These are phyloP conservation scores for Zapus hudsonius DNA, from an alignment of 2,113 vertebrate species.

Conservation along the genomic window DNA sequence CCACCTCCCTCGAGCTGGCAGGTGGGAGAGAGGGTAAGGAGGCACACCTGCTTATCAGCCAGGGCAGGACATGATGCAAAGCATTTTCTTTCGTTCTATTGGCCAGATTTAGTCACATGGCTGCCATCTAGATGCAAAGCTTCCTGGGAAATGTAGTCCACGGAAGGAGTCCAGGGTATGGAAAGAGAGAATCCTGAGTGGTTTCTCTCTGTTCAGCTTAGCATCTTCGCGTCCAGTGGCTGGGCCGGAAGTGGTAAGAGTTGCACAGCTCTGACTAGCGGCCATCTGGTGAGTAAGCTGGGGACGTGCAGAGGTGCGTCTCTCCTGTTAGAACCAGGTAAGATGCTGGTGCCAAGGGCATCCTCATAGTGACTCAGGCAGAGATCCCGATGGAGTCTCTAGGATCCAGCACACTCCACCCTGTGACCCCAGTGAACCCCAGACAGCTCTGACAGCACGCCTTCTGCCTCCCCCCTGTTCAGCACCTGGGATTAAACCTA, in stretches of 20 bases:
- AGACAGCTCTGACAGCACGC: too few species aligned
- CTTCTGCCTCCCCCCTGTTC: neutral
- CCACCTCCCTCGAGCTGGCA: neutral
- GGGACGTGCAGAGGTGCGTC: neutral
- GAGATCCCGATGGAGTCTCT: neutral
- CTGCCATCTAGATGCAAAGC: neutral
- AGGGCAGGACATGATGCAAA: neutral
- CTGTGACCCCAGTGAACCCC: neutral
- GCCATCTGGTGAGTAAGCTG: neutral
- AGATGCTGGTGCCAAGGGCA: neutral
- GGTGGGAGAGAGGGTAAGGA: neutral
- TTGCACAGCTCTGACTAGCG: neutral
- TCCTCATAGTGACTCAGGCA: neutral
- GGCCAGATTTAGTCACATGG: constrained; percentile 39
- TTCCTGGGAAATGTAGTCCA: neutral
- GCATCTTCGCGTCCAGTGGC: neutral
- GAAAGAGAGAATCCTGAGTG: neutral
- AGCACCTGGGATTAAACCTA: neutral
- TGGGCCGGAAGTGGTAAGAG: neutral
- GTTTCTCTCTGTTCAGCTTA: neutral
- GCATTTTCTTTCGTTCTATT: neutral
- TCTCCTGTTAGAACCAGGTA: neutral
- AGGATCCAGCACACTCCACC: neutral
- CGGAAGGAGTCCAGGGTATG: neutral
- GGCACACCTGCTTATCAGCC: neutral